phyloP scores from a whole-genome alignment of 2,888 invertebrate species.

The Epistrophe eligans region DNA sequence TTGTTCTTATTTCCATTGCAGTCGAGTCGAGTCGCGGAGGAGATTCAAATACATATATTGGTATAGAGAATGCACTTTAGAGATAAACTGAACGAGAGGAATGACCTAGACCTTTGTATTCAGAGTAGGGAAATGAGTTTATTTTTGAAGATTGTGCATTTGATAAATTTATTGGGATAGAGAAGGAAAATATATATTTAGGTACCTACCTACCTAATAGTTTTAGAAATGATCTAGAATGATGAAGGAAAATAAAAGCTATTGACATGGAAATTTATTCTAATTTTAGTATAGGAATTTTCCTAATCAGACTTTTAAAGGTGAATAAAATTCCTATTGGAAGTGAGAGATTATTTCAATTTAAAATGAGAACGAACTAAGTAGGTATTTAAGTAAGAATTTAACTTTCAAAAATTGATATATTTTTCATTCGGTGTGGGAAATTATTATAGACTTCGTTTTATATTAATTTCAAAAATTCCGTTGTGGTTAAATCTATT shows the following conservation, averaged over 20 bases:
- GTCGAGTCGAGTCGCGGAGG: background rate
- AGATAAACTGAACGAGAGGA: slow-evolving; percentile 40
- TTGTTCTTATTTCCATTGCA: slow-evolving; percentile 3
- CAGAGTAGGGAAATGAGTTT: slow-evolving; percentile 34
- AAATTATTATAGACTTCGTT: no score
- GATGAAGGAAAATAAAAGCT: background rate
- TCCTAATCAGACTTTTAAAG: background rate
- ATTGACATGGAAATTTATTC: background rate
- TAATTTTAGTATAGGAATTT: background rate
- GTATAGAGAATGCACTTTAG: slow-evolving; percentile 21
- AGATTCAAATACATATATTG: no score
- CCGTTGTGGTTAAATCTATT: no score
- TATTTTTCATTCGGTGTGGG: no score
- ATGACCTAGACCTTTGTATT: slow-evolving; percentile 56
- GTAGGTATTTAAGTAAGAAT: no score
- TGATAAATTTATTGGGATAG: slow-evolving; percentile 26
- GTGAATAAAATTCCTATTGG: background rate
- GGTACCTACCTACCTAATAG: no score
- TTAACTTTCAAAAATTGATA: no score
- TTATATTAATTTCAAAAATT: no score
- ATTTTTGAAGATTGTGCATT: slow-evolving; percentile 22
- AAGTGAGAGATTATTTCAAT: background rate
- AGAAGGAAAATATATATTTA: slow-evolving; percentile 1
- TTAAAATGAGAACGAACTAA: background rate
- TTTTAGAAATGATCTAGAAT: slow-evolving; percentile 14